Evolutionary conservation across 1,140 invertebrate species (phyloP).

Genomic region (Protaetia brevitarsis): DNA sequence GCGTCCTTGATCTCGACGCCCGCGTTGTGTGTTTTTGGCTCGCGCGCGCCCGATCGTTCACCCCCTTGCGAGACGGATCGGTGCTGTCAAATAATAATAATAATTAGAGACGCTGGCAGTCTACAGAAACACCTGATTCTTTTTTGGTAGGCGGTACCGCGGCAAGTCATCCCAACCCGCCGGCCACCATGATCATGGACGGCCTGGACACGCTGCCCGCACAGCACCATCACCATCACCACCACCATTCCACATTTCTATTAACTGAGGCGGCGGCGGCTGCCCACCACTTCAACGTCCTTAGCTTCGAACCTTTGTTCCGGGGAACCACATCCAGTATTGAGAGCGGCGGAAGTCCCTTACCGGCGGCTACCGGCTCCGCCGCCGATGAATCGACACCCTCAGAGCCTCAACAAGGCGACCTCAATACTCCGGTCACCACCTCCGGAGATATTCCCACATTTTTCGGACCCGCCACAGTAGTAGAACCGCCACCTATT

Average conservation of each 20-base stretch:
- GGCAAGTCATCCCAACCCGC: constrained; percentile 50
- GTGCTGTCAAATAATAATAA: no score
- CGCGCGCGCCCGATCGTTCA: background rate
- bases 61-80: constrained; percentile 31
- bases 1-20: constrained; percentile 31
- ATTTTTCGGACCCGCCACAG: constrained; percentile 72
- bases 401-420: constrained; percentile 61
- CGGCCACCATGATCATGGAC: constrained; percentile 85
- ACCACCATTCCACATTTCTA: constrained; percentile 51
- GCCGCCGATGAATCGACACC: constrained; percentile 46
- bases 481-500: constrained; percentile 81
- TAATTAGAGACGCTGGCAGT: constrained; percentile 36
- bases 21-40: constrained; percentile 8
- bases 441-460: constrained; percentile 73
- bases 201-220: constrained; percentile 77
- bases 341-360: constrained; percentile 50
- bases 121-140: constrained; percentile 29
- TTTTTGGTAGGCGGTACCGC: constrained; percentile 35
- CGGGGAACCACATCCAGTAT: constrained; percentile 54
- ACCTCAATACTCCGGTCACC: constrained; percentile 76
- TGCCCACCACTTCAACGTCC: constrained; percentile 58
- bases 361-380: constrained; percentile 46
- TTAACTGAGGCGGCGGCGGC: constrained; percentile 57
- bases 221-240: constrained; percentile 53
- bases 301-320: constrained; percentile 65